phyloP scores from a whole-genome alignment of 2,113 vertebrate genomes.

The Macrotus californicus region DNA sequence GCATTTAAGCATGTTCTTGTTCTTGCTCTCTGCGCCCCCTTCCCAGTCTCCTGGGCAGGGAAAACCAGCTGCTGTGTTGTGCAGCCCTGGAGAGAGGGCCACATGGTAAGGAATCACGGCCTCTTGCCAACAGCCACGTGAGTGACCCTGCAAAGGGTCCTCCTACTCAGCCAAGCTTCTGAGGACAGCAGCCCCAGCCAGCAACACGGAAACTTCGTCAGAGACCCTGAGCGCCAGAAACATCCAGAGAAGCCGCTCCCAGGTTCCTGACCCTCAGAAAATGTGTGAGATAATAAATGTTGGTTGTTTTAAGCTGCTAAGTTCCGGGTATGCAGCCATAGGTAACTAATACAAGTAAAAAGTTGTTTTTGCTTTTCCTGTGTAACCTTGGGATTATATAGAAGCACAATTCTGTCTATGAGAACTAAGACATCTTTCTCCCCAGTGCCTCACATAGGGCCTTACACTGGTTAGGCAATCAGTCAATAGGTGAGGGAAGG shows the following conservation, averaged over 20 bases:
- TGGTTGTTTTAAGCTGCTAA: neutral
- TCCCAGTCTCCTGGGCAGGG: neutral
- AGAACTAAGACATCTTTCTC: neutral
- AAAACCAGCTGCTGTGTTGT: neutral
- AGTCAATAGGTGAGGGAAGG: neutral
- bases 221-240: neutral
- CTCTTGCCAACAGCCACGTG: neutral
- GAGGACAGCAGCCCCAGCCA: neutral
- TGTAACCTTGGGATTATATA: neutral
- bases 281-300: neutral
- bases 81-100: neutral
- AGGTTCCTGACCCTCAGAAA: neutral
- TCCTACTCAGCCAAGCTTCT: neutral
- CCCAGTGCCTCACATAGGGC: neutral
- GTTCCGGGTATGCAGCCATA: neutral
- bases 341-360: neutral
- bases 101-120: neutral
- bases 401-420: neutral
- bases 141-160: neutral
- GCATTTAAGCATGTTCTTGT: no score
- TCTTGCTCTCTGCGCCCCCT: no score
- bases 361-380: neutral
- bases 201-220: neutral
- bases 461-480: neutral
- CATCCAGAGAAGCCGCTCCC: neutral